Conservation (phyloP, 2,113 vertebrate species). For the Carassius gibelio region DNA sequence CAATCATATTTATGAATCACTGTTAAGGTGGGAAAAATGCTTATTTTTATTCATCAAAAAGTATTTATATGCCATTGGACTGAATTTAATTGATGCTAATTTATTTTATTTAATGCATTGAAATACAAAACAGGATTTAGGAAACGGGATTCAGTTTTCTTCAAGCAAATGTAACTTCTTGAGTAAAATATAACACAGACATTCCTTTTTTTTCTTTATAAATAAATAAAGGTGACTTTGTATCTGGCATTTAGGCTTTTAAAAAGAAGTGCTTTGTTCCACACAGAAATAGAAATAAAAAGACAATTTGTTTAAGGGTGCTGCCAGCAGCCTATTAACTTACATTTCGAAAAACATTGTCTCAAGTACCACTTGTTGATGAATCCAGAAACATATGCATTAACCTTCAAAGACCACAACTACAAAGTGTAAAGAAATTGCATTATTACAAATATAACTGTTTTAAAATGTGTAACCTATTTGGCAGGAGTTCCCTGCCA, state of each 20-base stretch:
- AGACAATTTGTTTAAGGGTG: constrained; percentile 73
- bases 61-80: neutral
- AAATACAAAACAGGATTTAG: no score
- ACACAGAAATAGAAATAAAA: constrained; percentile 67
- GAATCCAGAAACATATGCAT: constrained; percentile 53
- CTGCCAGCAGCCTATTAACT: constrained; percentile 87
- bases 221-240: no score
- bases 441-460: constrained; percentile 45
- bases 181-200: neutral
- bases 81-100: no score
- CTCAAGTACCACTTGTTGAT: constrained; percentile 69
- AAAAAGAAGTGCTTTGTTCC: constrained; percentile 75
- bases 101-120: no score
- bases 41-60: neutral
- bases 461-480: neutral
- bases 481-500: constrained; percentile 15
- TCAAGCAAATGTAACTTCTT: constrained; percentile 1
- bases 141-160: neutral
- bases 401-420: constrained; percentile 46
- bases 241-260: constrained; percentile 26
- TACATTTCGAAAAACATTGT: constrained; percentile 73
- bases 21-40: neutral
- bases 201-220: neutral
- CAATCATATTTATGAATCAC: neutral
- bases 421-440: constrained; percentile 45